Evolutionary conservation across 2,888 invertebrate genomes (phyloP), one percentile per base, ranked within the genome.

Genomic region (Disparrhopalites patrizii): DNA sequence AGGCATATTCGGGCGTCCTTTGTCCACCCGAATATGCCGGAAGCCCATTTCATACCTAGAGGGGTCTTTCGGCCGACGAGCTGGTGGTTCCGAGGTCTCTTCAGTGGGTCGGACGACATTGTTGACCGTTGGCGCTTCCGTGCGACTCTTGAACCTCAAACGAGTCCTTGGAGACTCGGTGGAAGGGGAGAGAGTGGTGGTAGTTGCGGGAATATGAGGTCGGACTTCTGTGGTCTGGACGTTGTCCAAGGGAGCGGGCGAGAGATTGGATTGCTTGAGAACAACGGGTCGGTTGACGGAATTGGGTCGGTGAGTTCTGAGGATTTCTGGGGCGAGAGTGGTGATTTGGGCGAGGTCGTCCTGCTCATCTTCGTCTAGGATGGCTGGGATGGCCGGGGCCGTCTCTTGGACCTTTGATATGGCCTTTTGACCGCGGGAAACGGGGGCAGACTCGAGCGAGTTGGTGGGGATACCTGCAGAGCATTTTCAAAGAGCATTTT

Each of bases 251-350:
- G 63, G 33, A 15, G 56, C 47, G 43, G 28, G 30, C 40, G 58
- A 43, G 13, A 40, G 69, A 27, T 70, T 54, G 15, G 73, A 72
- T 58, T 71, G 70, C 52, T 75, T 75, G 40, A 75, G 52, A 15
- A 75, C 61, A 56, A 75, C 68, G 30, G 73, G 73, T 4, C 61
- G 47, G 36, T 70, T 72, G 25, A 69, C 68, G 3, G 70, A 71
- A n/a, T 68, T 65, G 31, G 70, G 71, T 43, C 70, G 70, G 15
- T 65, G 61, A 7, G 71, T 50, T 28, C n/a, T 58, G 5, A 66
- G 23, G n/a, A 62, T 15, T 56, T 66, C 66, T 20, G 66, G 66
- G 25, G 52, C 56, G 20, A 58, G 18, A 1, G 65, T 38, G 51
- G 68, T 30, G 3, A 56, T 36, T 40, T 66, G 64, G 28, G 57